Evolutionary conservation across 53 echinoderm and acorn worm species (phyloP), one percentile per base, ranked within the genome.

Genomic region (Antedon mediterranea): DNA sequence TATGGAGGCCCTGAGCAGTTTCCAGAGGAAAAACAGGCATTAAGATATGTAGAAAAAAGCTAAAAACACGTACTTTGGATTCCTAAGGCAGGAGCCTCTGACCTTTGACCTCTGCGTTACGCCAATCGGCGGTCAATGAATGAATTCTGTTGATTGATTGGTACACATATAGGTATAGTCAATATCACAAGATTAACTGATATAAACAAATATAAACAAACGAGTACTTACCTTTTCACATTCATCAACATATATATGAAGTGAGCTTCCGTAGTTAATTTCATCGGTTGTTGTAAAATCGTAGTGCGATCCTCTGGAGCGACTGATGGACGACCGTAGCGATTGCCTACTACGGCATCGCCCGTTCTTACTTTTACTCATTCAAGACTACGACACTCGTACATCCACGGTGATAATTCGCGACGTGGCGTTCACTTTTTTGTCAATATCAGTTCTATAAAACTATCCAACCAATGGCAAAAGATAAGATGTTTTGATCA

Each of bases 151-250:
- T n/a, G n/a, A n/a, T n/a, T n/a, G n/a, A n/a, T n/a, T n/a, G n/a
- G n/a, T n/a, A n/a, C n/a, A n/a, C n/a, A n/a, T n/a, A n/a, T n/a
- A n/a, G n/a, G n/a, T n/a, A n/a, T n/a, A n/a, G n/a, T n/a, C n/a
- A n/a, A n/a, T n/a, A n/a, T n/a, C n/a, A n/a, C n/a, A n/a, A n/a
- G n/a, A n/a, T n/a, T n/a, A n/a, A n/a, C n/a, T n/a, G n/a, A n/a
- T n/a, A n/a, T n/a, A n/a, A n/a, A n/a, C n/a, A n/a, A n/a, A n/a
- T n/a, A n/a, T 77, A 0, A 28, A 14, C 13, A 31, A 28, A 26
- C 30, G 2, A n/a, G 26, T 32, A 28, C 80, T 27, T 86, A 86
- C 86, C 79, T 82, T 82, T 42, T 86, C 86, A 70, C 86, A 86
- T 8, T 86, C 86, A 41, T 86, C 86, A 30, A 86, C 82, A 31